phyloP scores from a whole-genome alignment of 1,140 invertebrate species.

The Bombus superbus region DNA sequence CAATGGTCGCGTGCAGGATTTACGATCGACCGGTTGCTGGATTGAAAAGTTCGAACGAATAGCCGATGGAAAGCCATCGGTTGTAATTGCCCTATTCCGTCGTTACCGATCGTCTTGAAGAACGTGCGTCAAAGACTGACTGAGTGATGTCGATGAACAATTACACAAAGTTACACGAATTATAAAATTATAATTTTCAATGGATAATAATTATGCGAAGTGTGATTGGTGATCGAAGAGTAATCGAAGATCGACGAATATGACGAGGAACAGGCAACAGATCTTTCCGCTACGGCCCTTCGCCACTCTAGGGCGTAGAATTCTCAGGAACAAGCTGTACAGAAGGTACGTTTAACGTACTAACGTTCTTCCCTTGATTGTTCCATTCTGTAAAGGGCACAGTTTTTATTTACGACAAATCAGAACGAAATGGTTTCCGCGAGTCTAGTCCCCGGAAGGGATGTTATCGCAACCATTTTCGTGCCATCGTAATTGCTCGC shows the following conservation, averaged over 20 bases:
- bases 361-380: not conserved
- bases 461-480: not conserved
- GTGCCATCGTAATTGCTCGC: not conserved
- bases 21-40: not conserved
- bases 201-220: not conserved
- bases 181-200: not conserved
- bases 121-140: not conserved
- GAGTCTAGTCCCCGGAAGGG: not conserved
- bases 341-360: constrained; percentile 82
- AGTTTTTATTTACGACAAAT: not conserved
- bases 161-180: not conserved
- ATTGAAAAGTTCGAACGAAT: not conserved
- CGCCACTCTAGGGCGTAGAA: constrained; percentile 83
- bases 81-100: not conserved
- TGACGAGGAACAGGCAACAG: constrained; percentile 85
- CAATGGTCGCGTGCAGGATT: not conserved
- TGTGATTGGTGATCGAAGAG: not conserved
- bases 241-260: constrained; percentile 59
- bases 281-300: constrained; percentile 83
- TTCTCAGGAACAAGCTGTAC: constrained; percentile 84
- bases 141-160: not conserved
- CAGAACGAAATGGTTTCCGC: not conserved
- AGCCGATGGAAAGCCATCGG: constrained; percentile 22
- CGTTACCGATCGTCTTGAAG: not conserved
- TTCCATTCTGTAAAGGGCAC: not conserved